Conservation (phyloP, 2,888 invertebrate genomes). For the Eupelmus urozonus region DNA sequence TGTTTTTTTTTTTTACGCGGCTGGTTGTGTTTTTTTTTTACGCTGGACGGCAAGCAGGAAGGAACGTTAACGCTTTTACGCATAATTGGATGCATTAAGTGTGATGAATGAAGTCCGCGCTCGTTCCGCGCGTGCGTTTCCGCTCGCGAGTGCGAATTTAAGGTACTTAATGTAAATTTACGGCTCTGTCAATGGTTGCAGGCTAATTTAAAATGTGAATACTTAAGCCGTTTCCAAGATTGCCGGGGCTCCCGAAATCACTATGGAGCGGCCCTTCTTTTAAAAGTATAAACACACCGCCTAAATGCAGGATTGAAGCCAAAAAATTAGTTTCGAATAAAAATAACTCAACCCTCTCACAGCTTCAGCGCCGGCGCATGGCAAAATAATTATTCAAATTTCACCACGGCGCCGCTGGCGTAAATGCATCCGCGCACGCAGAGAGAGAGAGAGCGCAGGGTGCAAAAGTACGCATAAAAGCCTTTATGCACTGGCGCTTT, state of each 20-base stretch:
- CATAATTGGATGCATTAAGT: conserved; percentile 25
- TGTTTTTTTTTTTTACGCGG: neutral
- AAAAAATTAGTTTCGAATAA: too few relatives aligned
- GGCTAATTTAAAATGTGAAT: neutral
- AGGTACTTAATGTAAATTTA: conserved; percentile 1
- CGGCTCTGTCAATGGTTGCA: neutral
- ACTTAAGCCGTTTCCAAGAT: too few relatives aligned
- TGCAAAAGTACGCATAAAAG: conserved; percentile 24
- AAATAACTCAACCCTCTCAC: too few relatives aligned
- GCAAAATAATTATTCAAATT: neutral
- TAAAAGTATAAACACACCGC: too few relatives aligned
- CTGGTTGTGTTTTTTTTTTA: neutral
- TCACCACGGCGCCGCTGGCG: neutral
- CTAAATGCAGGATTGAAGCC: too few relatives aligned
- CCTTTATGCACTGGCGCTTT: neutral
- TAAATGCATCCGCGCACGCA: neutral
- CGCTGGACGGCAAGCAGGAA: neutral
- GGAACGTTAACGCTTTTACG: conserved; percentile 16
- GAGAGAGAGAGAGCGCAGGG: neutral
- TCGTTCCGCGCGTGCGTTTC: neutral
- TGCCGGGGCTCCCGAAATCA: too few relatives aligned
- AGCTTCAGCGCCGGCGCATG: too few relatives aligned
- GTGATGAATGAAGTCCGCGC: conserved; percentile 7
- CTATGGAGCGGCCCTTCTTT: too few relatives aligned
- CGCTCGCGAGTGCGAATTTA: conserved; percentile 7